These are phyloP conservation scores for Oopsacas minuta DNA, from an alignment of 37 sponge, comb jelly and placozoan genomes.

Conservation along the genomic window DNA sequence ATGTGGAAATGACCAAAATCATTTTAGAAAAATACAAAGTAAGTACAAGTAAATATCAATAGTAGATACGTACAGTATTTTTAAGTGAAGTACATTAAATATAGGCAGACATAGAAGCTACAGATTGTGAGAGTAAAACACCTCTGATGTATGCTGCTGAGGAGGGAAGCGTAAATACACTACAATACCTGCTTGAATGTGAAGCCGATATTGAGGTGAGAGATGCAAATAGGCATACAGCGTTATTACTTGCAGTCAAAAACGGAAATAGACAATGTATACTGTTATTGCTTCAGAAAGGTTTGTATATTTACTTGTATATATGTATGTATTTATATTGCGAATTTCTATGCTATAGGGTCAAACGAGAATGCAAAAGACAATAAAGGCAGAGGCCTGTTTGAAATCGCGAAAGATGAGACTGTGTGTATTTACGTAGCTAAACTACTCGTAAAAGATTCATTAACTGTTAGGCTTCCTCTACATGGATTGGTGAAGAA, in stretches of 20 bases:
- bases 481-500: neutral
- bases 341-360: no score
- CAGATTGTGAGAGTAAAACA: neutral
- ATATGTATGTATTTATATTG: no score
- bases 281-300: neutral
- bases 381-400: neutral
- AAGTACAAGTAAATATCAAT: neutral
- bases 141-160: constrained; percentile 5
- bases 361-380: neutral
- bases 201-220: neutral
- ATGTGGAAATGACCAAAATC: neutral
- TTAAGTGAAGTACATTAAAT: neutral
- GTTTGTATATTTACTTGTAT: neutral
- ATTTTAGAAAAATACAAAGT: neutral
- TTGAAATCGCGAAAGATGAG: constrained; percentile 13
- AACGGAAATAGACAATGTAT: neutral
- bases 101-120: neutral
- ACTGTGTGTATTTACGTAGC: neutral
- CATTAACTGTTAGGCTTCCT: neutral
- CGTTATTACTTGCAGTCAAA: neutral
- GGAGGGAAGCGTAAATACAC: neutral
- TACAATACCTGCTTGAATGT: neutral
- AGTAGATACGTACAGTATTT: neutral
- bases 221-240: neutral
- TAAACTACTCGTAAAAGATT: constrained; percentile 4